A percentile compares a stretch with the other conserved stretches of the same genome.
phyloP scores from a whole-genome alignment of 2,888 invertebrate genomes.

The Boloria euphrosyne region DNA sequence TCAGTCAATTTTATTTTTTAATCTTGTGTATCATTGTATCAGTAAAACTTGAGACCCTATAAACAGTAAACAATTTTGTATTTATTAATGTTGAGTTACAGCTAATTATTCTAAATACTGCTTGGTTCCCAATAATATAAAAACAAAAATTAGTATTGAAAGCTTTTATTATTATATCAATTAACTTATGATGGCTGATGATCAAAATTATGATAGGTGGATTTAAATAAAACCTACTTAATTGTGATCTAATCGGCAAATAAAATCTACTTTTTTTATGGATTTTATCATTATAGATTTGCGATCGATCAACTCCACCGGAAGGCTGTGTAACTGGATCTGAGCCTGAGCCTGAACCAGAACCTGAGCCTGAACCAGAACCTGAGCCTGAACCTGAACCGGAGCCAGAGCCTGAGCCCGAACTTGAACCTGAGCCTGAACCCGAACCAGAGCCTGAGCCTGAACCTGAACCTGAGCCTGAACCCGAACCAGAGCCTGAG shows the following conservation, averaged over 20 bases:
- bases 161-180: too few relatives aligned
- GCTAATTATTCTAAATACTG: too few relatives aligned
- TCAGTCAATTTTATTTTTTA: too few relatives aligned
- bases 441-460: conserved; percentile 56
- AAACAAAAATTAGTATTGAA: too few relatives aligned
- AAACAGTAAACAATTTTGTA: too few relatives aligned
- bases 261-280: not conserved
- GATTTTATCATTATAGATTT: conserved; percentile 52
- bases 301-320: conserved; percentile 63
- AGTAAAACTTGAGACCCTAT: too few relatives aligned
- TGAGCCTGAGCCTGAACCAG: conserved; percentile 65
- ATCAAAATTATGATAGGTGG: too few relatives aligned
- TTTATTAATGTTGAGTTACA: too few relatives aligned
- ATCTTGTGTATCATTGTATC: too few relatives aligned
- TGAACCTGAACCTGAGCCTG: conserved; percentile 57
- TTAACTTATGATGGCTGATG: too few relatives aligned
- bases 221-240: not conserved
- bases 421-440: conserved; percentile 65
- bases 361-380: conserved; percentile 54
- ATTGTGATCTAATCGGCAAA: not conserved
- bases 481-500: conserved; percentile 50
- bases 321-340: conserved; percentile 61
- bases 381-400: conserved; percentile 59
- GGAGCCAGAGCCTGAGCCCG: conserved; percentile 58
- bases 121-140: too few relatives aligned